Evolutionary conservation across 2,113 vertebrate species (phyloP).

Genomic region (Myocastor coypus): DNA sequence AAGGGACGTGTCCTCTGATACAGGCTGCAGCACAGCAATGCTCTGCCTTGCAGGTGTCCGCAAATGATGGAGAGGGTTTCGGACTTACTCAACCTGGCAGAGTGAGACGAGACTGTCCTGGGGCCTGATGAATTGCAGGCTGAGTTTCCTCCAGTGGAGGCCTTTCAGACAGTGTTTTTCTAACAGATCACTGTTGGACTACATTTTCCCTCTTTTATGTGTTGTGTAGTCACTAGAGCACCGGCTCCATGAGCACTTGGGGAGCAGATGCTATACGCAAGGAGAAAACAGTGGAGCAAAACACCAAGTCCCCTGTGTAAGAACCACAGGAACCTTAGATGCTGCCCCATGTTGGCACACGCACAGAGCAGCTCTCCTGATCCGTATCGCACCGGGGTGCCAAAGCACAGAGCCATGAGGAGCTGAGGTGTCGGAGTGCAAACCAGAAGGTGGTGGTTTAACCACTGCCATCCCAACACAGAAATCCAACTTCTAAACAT

Average conservation of each 20-base stretch:
- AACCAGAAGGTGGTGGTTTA: neutral
- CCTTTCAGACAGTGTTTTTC: conserved; percentile 65
- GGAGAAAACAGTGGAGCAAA: conserved; percentile 66
- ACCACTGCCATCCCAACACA: neutral
- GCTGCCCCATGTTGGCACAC: conserved; percentile 50
- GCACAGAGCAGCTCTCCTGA: conserved; percentile 45
- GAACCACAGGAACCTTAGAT: conserved; percentile 70
- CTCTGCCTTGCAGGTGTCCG: neutral
- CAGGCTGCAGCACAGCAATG: neutral
- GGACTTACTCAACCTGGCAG: conserved; percentile 61
- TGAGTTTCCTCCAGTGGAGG: conserved; percentile 52
- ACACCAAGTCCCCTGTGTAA: conserved; percentile 70
- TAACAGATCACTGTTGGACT: conserved; percentile 71
- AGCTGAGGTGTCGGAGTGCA: conserved; percentile 12
- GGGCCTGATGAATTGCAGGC: conserved; percentile 74
- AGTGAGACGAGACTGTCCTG: conserved; percentile 34
- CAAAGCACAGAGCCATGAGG: neutral
- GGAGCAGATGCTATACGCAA: conserved; percentile 73
- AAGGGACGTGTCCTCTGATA: neutral
- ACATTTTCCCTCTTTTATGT: conserved; percentile 68
- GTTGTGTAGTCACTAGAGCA: conserved; percentile 65
- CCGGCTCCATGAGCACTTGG: conserved; percentile 75
- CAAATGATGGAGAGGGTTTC: conserved; percentile 40
- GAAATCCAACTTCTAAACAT: neutral
- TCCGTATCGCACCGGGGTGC: neutral